These are phyloP conservation scores for Mormyrus hasselquistii DNA, from an alignment of 2,797 vertebrate species.

Conservation along the genomic window DNA sequence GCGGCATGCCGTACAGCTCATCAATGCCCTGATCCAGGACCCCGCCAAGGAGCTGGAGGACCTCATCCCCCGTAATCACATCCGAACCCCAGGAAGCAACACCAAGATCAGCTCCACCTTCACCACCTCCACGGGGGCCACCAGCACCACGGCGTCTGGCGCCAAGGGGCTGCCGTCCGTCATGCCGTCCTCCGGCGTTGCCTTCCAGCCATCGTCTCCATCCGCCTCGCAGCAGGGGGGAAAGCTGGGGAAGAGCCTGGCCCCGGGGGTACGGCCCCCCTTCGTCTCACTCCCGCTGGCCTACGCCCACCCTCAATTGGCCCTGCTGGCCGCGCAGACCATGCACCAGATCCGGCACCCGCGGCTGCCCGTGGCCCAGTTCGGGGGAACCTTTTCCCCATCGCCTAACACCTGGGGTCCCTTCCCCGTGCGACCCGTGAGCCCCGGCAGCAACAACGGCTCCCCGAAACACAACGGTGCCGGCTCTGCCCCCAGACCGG, in stretches of 20 bases:
- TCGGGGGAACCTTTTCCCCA: conserved; percentile 90
- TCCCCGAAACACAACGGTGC: conserved; percentile 89
- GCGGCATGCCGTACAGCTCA: conserved; percentile 91
- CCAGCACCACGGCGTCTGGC: conserved; percentile 71
- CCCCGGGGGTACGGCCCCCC: conserved; percentile 83
- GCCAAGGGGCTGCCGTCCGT: conserved; percentile 81
- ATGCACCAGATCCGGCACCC: conserved; percentile 98
- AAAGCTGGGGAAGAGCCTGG: conserved; percentile 83
- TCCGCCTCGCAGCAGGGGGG: conserved; percentile 73
- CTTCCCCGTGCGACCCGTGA: conserved; percentile 94
- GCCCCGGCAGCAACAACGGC: conserved; percentile 87
- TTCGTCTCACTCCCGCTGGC: conserved; percentile 93
- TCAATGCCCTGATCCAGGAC: conserved; percentile 98
- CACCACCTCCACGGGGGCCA: conserved; percentile 72
- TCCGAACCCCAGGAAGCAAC: conserved; percentile 83
- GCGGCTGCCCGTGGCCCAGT: conserved; percentile 93
- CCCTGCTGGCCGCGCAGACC: conserved; percentile 91
- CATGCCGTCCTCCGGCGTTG: conserved; percentile 74
- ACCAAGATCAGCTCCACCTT: conserved; percentile 71
- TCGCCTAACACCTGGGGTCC: conserved; percentile 95
- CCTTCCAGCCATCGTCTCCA: conserved; percentile 82
- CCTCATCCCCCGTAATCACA: conserved; percentile 95
- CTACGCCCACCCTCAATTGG: conserved; percentile 93
- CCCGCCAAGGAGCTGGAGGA: conserved; percentile 98
- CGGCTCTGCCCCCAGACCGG: conserved; percentile 36